Evolutionary conservation across 2,113 vertebrate species (phyloP).

Genomic region (Acrocephalus arundinaceus): DNA sequence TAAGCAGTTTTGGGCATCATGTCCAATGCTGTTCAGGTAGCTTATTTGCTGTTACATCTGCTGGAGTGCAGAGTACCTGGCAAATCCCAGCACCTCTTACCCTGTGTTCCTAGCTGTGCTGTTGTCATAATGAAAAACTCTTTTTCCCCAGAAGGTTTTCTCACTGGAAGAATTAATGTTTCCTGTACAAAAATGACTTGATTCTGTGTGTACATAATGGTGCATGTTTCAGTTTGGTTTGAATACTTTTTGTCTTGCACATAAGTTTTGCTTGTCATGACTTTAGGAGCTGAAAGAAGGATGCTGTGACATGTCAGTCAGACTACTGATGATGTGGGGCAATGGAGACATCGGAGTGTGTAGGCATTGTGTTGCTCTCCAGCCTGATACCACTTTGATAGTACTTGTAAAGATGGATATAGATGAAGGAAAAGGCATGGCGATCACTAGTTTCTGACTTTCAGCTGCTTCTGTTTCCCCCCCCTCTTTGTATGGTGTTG

Average conservation of each 20-base stretch:
- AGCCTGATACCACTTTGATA: not conserved
- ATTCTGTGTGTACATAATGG: not conserved
- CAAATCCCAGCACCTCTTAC: not conserved
- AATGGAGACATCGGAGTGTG: accelerated
- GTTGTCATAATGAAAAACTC: not conserved
- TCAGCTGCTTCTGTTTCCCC: not conserved
- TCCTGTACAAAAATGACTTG: not conserved
- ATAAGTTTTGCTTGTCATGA: not conserved
- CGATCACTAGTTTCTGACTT: not conserved
- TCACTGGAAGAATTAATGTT: not conserved
- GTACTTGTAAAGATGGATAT: not conserved
- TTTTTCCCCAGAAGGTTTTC: not conserved
- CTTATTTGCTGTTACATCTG: not conserved
- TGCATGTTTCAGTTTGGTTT: not conserved
- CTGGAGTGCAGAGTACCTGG: not conserved
- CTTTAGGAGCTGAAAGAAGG: not conserved
- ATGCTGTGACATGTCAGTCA: not conserved
- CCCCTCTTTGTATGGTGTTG: accelerated
- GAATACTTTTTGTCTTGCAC: accelerated
- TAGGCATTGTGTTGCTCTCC: not conserved
- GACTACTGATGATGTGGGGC: not conserved
- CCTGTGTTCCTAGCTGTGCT: not conserved
- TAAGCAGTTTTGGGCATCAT: not conserved
- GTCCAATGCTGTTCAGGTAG: not conserved
- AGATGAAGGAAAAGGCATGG: not conserved